Evolutionary conservation across 2,888 invertebrate genomes (phyloP).

Genomic region (Tyria jacobaeae): DNA sequence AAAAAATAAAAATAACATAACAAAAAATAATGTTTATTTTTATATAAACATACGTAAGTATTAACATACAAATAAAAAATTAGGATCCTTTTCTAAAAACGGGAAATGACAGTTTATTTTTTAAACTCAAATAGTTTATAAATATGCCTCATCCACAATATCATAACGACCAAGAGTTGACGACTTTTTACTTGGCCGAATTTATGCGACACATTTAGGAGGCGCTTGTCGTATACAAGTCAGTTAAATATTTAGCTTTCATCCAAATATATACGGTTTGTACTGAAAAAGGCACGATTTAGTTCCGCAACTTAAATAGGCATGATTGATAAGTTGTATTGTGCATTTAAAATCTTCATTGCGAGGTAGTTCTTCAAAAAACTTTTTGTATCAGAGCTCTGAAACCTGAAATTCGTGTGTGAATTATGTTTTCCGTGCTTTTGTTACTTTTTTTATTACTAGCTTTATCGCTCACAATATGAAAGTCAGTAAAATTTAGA

Average conservation of each 20-base stretch:
- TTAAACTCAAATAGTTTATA: too few relatives aligned
- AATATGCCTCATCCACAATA: slow-evolving; percentile 52
- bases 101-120: too few relatives aligned
- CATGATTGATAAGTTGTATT: slow-evolving; percentile 69
- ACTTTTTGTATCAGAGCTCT: not conserved
- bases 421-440: not conserved
- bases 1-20: too few relatives aligned
- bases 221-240: slow-evolving; percentile 79
- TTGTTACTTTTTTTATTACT: not conserved
- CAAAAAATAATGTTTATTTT: too few relatives aligned
- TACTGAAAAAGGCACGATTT: slow-evolving; percentile 66
- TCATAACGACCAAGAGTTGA: slow-evolving; percentile 63
- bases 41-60: too few relatives aligned
- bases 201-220: slow-evolving; percentile 83
- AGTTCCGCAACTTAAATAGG: slow-evolving; percentile 73
- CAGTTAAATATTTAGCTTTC: slow-evolving; percentile 81
- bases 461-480: not conserved
- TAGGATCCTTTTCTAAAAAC: too few relatives aligned
- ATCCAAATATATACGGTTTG: slow-evolving; percentile 79
- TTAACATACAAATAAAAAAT: too few relatives aligned
- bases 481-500: not conserved
- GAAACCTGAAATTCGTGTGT: slow-evolving; percentile 3
- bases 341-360: slow-evolving; percentile 22
- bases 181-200: slow-evolving; percentile 81
- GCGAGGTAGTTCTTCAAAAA: not conserved